Base-by-base conservation (phyloP, 92 coral and sea anemone genomes). In the Palythoa grandiflora region DNA sequence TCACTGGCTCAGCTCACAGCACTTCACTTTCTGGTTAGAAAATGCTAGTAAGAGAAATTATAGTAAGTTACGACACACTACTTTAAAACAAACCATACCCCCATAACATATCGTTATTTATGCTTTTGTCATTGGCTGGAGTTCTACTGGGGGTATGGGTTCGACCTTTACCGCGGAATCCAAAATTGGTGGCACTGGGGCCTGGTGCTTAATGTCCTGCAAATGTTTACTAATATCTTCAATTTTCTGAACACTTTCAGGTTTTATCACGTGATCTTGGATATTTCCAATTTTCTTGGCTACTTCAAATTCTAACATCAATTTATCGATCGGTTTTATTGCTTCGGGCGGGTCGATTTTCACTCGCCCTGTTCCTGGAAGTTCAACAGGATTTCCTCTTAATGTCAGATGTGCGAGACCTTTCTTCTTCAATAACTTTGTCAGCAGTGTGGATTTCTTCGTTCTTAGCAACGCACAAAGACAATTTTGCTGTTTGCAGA, bases 291-390 rank as follows among this genome's bases (percentile, higher is more conserved):
- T 88, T 17, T 87, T 87, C 61, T 92, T 90, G 50, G 75, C 95
- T 54, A 72, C 93, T 61, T 92, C 65, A 75, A 94, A 94, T 4
- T 87, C 75, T 75, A 83, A 68, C 57, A 90, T 83, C 35, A 75
- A 37, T n/a, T 87, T 87, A 19, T 91, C 87, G 16, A 92, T 92
- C 35, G 92, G 85, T 68, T 88, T 89, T 15, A 92, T 90, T 17
- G 93, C 90, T 71, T 75, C 84, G 4, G 97, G 97, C 21, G 97
- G 97, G 5, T 90, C 86, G 35, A 94, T 94, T 28, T 50, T 28
- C n/a, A 94, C 87, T 73, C 85, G 92, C 28, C 50, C 50, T 4
- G 35, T 65, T 54, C 88, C 88, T 52, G 39, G 7, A 8, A 74
- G 7, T 19, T 71, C 78, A 50, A 21, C 75, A 2, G 71, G n/a